Conservation (phyloP, 2,113 vertebrate species). For the Peromyscus leucopus region DNA sequence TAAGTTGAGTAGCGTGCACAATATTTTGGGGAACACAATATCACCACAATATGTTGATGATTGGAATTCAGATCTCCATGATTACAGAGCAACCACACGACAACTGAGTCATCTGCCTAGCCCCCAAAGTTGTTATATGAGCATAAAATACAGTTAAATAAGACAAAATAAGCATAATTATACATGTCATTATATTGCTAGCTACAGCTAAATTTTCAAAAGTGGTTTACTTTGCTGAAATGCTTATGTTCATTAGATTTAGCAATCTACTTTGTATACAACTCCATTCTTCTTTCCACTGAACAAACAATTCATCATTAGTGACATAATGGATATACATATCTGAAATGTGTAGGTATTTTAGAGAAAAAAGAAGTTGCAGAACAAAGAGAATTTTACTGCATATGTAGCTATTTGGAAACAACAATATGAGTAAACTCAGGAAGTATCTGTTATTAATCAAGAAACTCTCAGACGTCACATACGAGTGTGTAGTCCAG, state of each 20-base stretch:
- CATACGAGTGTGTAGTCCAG: neutral
- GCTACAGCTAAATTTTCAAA: neutral
- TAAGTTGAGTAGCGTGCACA: too few relatives aligned
- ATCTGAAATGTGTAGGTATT: neutral
- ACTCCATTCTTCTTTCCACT: neutral
- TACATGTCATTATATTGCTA: neutral
- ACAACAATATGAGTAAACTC: neutral
- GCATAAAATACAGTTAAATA: neutral
- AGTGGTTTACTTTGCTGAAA: neutral
- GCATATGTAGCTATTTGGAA: conserved; percentile 9
- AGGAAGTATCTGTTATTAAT: conserved; percentile 52
- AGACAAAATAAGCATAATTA: neutral
- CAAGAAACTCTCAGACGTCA: conserved; percentile 48
- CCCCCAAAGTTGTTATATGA: neutral
- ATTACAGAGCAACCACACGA: neutral
- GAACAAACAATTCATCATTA: conserved; percentile 1
- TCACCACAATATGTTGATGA: neutral
- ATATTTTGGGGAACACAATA: too few relatives aligned
- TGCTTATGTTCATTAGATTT: neutral
- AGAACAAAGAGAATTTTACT: neutral
- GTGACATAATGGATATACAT: neutral
- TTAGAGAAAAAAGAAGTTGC: neutral
- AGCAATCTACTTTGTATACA: neutral
- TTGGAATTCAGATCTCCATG: neutral
- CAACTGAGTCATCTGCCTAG: too few relatives aligned